Evolutionary conservation across 1,140 invertebrate species (phyloP), one percentile per base, ranked within the genome.

Genomic region (Drosophila nigromelanica): DNA sequence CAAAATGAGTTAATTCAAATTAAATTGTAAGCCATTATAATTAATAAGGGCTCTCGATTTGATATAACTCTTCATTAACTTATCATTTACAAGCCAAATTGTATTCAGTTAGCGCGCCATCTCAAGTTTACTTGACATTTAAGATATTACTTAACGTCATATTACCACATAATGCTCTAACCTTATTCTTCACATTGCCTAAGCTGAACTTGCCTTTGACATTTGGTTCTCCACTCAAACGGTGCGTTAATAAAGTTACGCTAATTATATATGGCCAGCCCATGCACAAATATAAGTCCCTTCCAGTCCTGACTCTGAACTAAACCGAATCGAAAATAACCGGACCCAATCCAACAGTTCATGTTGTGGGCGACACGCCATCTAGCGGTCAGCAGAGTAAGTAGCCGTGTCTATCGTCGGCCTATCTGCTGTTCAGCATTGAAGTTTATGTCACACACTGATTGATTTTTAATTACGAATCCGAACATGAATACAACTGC

Each of bases 381-480:
- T 54, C 51, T 39, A 54, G 51, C 35, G 51, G 35, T 18, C n/a
- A 24, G 8, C 0, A 3, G 24, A 30, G 14, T 15, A 37, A 33
- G 27, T 40, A 43, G 37, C 37, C 45, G 12, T 42, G 24, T 40
- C 55, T 51, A 15, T 58, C 0, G 27, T 27, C 21, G 27, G 39
- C 18, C 58, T 50, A 40, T 67, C 56, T 27, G 12, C 52, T 78
- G 60, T 50, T 21, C 50, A 35, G 64, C 60, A 67, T 63, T 85
- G 60, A 62, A 62, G 48, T 73, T 73, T 86, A 77, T 80, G 73
- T 69, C 77, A 73, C 73, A 68, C 64, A 50, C 73, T 86, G 81
- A 85, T 85, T 85, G 81, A 85, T 80, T 85, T 86, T 85, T 85
- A 85, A 86, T 86, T 85, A 80, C 61, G 45, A 45, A 8, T 15